Evolutionary conservation across 2,797 vertebrate genomes (phyloP).

Genomic region (Distichodus sexfasciatus): DNA sequence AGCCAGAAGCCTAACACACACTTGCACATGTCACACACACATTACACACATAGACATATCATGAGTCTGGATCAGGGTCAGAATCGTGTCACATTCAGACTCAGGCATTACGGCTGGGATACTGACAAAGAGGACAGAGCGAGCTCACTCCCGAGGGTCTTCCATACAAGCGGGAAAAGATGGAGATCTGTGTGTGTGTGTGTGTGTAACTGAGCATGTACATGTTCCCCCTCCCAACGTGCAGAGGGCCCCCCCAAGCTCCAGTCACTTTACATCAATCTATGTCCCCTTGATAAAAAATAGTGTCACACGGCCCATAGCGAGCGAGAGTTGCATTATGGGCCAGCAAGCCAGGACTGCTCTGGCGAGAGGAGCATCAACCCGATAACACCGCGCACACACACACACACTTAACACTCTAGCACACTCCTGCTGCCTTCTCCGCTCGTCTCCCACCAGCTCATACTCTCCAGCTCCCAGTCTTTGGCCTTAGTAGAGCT

Average conservation of each 20-base stretch:
- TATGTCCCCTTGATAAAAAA: slow-evolving; percentile 76
- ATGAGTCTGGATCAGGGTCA: slow-evolving; percentile 60
- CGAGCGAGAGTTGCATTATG: slow-evolving; percentile 67
- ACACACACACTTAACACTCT: background rate
- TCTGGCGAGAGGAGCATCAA: slow-evolving; percentile 55
- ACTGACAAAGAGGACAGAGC: slow-evolving; percentile 75
- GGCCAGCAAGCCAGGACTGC: slow-evolving; percentile 58
- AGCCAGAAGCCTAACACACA: background rate
- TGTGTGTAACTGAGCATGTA: slow-evolving; percentile 67
- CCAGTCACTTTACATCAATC: slow-evolving; percentile 80
- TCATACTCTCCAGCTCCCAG: background rate
- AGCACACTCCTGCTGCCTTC: background rate
- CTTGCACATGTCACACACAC: slow-evolving; percentile 7
- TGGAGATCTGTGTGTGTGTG: slow-evolving; percentile 57
- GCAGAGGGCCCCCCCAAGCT: slow-evolving; percentile 71
- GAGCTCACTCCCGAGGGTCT: slow-evolving; percentile 67
- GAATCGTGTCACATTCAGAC: slow-evolving; percentile 73
- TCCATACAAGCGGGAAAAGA: slow-evolving; percentile 65
- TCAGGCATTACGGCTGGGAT: slow-evolving; percentile 58
- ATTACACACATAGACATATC: background rate
- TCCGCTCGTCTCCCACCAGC: background rate
- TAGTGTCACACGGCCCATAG: slow-evolving; percentile 74
- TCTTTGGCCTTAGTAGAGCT: background rate
- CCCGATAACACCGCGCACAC: slow-evolving; percentile 25
- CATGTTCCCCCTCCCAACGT: slow-evolving; percentile 65